A percentile compares a stretch with the other conserved stretches of the same genome.
phyloP scores from a whole-genome alignment of 2,888 invertebrate genomes.

The Lamellibrachia columna region DNA sequence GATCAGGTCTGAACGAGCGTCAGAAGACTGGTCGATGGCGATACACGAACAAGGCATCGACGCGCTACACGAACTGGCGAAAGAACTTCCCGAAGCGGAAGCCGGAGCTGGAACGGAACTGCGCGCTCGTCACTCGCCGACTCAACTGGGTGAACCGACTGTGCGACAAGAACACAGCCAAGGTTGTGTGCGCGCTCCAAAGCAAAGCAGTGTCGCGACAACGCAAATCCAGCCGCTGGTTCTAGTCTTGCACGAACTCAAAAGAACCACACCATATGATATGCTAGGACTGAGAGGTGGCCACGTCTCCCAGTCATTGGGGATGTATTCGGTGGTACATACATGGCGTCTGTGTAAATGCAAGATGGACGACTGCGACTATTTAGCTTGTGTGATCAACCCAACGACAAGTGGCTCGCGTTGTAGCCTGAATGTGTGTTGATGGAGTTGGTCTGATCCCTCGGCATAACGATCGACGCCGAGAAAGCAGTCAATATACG shows the following conservation, averaged over 20 bases:
- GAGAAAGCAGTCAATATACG: neutral
- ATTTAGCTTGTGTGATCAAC: neutral
- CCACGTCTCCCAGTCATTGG: neutral
- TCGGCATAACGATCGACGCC: neutral
- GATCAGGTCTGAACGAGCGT: conserved; percentile 59
- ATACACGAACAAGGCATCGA: conserved; percentile 51
- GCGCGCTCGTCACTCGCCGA: conserved; percentile 57
- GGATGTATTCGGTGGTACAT: neutral
- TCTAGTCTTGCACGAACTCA: neutral
- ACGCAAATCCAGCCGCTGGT: conserved; percentile 2
- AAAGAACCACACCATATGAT: neutral
- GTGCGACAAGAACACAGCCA: conserved; percentile 55
- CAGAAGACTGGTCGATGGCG: conserved; percentile 51
- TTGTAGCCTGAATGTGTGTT: neutral
- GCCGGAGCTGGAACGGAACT: conserved; percentile 47
- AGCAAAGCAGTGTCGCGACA: neutral
- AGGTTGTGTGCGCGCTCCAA: neutral
- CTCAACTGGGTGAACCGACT: conserved; percentile 58
- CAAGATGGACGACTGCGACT: neutral
- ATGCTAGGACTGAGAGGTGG: neutral
- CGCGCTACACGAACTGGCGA: conserved; percentile 55
- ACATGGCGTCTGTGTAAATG: neutral
- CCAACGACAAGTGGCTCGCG: neutral
- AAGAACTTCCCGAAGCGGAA: conserved; percentile 47
- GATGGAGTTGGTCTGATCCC: neutral